Evolutionary conservation across 2,888 invertebrate genomes (phyloP).

Genomic region (Latheticus oryzae): DNA sequence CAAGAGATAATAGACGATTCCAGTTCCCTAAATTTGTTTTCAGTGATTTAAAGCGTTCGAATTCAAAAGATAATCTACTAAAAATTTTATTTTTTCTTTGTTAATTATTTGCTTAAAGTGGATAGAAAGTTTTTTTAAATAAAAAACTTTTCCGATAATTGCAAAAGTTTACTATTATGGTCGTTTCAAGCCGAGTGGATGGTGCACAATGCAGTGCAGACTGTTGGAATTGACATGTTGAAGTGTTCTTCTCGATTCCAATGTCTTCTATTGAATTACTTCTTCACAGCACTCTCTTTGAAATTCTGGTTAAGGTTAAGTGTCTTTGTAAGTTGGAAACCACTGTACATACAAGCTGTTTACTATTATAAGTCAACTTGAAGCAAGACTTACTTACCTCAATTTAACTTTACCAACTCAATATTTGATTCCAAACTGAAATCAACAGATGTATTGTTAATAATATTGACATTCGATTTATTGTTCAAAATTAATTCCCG

Average conservation of each 20-base stretch:
- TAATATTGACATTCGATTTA: too few species aligned
- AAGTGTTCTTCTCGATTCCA: conserved; percentile 20
- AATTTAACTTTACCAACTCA: too few species aligned
- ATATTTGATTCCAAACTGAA: too few species aligned
- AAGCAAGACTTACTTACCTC: too few species aligned
- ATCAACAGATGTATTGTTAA: too few species aligned
- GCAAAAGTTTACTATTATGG: conserved; percentile 27
- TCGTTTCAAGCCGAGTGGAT: conserved; percentile 24
- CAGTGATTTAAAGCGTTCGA: not conserved
- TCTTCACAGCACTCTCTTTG: conserved; percentile 21
- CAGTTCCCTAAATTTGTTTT: conserved; percentile 5
- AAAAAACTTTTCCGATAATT: conserved; percentile 21
- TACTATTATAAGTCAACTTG: too few species aligned
- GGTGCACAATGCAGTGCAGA: conserved; percentile 32
- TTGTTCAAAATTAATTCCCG: too few species aligned
- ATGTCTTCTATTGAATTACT: conserved; percentile 30
- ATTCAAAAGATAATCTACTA: too few species aligned
- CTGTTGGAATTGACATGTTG: conserved; percentile 30
- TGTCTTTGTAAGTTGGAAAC: conserved; percentile 25
- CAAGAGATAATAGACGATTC: conserved; percentile 1
- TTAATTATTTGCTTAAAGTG: too few species aligned
- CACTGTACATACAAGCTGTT: conserved; percentile 19
- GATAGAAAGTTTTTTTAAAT: conserved; percentile 11
- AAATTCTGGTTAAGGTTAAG: conserved; percentile 32
- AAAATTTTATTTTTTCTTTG: too few species aligned